These are phyloP conservation scores for Ectobius pallidus DNA, from an alignment of 2,888 invertebrate species.

Conservation along the genomic window DNA sequence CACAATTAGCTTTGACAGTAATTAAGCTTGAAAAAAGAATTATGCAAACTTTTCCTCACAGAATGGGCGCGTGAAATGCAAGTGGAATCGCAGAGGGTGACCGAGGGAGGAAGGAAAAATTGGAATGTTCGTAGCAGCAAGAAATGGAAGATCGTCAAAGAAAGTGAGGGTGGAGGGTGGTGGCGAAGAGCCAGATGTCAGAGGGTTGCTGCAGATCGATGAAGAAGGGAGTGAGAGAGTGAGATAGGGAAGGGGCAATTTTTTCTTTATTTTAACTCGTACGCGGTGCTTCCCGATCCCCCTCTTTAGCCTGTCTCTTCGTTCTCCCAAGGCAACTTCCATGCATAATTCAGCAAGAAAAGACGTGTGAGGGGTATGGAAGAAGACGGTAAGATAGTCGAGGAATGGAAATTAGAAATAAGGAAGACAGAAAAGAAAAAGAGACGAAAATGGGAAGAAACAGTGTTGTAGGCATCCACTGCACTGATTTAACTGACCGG, in stretches of 20 bases:
- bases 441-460: neutral
- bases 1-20: constrained; percentile 44
- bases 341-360: constrained; percentile 38
- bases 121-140: constrained; percentile 16
- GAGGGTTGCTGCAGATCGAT: constrained; percentile 31
- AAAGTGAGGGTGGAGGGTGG: constrained; percentile 27
- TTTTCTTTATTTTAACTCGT: constrained; percentile 37
- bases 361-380: constrained; percentile 25
- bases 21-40: constrained; percentile 43
- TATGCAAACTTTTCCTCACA: constrained; percentile 40
- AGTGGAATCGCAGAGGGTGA: constrained; percentile 16
- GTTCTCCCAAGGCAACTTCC: constrained; percentile 7
- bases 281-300: neutral
- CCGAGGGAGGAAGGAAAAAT: constrained; percentile 4
- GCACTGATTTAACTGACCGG: neutral
- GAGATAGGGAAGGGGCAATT: constrained; percentile 28
- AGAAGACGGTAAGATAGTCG: neutral
- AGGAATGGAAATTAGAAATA: constrained; percentile 30
- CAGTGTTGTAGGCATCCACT: neutral
- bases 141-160: constrained; percentile 31
- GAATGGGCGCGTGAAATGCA: constrained; percentile 18
- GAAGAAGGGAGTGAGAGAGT: constrained; percentile 26
- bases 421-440: constrained; percentile 6
- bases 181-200: constrained; percentile 38
- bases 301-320: too few relatives aligned